A percentile compares a stretch with the other conserved stretches of the same genome.
These are phyloP conservation scores for Physeter macrocephalus DNA, from an alignment of 2,113 vertebrate genomes.

Conservation along the genomic window DNA sequence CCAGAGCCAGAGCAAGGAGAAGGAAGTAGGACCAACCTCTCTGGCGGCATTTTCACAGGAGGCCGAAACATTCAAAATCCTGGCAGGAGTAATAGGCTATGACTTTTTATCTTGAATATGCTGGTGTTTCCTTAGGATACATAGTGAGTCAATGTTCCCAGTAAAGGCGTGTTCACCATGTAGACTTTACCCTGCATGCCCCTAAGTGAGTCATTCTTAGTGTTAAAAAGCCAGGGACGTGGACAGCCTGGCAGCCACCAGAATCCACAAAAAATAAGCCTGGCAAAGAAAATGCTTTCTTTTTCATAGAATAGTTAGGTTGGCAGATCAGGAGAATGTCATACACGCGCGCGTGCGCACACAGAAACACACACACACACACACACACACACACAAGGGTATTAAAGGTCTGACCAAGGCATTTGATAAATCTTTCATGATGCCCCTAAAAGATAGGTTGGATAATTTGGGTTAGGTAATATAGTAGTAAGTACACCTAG, in stretches of 20 bases:
- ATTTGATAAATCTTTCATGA: neutral
- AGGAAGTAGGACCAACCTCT: neutral
- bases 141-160: too few species aligned
- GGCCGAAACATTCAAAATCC: neutral
- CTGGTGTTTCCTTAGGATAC: neutral
- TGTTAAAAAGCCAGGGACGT: too few species aligned
- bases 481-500: neutral
- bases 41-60: neutral
- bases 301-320: neutral
- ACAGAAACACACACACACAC: neutral
- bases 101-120: neutral
- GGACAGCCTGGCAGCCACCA: neutral
- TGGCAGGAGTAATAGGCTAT: accelerated
- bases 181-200: neutral
- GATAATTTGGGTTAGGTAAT: neutral
- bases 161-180: accelerated
- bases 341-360: accelerated
- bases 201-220: too few species aligned
- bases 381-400: neutral
- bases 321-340: too few species aligned
- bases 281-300: neutral
- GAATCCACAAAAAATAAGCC: neutral
- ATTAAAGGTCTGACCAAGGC: neutral
- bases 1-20: neutral
- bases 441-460: neutral